phyloP scores from a whole-genome alignment of 2,888 invertebrate genomes.

The Macrophya alboannulata region DNA sequence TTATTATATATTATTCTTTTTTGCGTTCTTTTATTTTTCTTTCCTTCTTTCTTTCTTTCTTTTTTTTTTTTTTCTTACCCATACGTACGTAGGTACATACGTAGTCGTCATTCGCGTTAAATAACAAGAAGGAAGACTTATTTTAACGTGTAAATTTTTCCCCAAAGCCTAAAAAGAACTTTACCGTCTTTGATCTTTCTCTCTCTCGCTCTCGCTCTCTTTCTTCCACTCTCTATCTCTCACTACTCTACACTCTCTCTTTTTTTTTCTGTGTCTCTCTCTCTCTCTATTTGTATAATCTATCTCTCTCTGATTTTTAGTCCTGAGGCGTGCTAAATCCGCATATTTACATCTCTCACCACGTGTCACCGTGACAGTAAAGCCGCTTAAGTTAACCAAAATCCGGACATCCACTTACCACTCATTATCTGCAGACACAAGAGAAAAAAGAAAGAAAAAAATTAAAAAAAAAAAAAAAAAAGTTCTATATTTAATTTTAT shows the following conservation, averaged over 20 bases:
- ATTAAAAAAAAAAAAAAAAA: neutral
- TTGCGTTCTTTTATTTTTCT: too few species aligned
- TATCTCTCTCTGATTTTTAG: neutral
- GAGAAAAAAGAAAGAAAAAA: neutral
- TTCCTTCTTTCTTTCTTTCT: too few species aligned
- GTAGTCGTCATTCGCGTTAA: too few species aligned
- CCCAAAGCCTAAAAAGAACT: neutral
- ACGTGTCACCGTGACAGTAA: neutral
- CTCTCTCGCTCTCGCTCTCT: slow-evolving; percentile 50
- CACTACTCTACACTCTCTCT: too few species aligned
- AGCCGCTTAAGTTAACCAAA: slow-evolving; percentile 7
- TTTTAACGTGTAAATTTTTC: neutral
- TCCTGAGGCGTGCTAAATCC: neutral
- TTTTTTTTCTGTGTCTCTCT: slow-evolving; percentile 1
- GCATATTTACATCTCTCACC: neutral
- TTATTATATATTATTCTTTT: neutral
- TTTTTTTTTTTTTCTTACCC: too few species aligned
- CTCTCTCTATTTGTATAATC: slow-evolving; percentile 52
- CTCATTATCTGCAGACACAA: neutral
- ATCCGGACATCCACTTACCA: slow-evolving; percentile 21
- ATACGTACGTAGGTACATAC: too few species aligned
- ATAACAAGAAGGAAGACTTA: slow-evolving; percentile 13
- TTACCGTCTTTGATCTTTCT: slow-evolving; percentile 47
- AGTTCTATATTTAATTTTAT: slow-evolving; percentile 3
- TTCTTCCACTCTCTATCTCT: slow-evolving; percentile 34